A percentile compares a stretch with the other conserved stretches of the same genome.
These are phyloP conservation scores for Pseudomugil gertrudae DNA, from an alignment of 2,797 vertebrate species.

Conservation along the genomic window DNA sequence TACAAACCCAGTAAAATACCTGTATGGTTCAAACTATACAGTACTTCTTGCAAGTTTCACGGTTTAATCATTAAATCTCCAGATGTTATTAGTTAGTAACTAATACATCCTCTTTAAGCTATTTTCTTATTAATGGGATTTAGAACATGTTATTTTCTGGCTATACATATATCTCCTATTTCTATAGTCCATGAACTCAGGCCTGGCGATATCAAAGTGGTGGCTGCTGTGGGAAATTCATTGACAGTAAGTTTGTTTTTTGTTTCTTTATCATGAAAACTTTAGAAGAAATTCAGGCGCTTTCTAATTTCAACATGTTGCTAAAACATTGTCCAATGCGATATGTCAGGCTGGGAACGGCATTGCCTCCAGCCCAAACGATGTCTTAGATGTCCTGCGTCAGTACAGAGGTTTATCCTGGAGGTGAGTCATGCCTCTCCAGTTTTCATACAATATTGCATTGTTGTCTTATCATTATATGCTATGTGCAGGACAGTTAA, in stretches of 20 bases:
- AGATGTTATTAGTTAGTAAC: not conserved
- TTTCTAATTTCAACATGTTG: not conserved
- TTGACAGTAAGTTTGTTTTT: conserved; percentile 84
- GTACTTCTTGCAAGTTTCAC: not conserved
- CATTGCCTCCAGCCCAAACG: conserved; percentile 72
- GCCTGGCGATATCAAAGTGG: conserved; percentile 86
- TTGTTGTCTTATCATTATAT: not conserved
- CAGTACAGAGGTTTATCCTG: conserved; percentile 91
- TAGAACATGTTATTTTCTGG: not conserved
- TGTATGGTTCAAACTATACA: not conserved
- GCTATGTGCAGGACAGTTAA: not conserved
- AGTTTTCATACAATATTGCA: not conserved
- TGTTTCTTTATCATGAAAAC: not conserved
- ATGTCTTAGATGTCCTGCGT: conserved; percentile 78
- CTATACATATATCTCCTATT: conserved; percentile 3
- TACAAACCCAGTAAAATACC: not conserved
- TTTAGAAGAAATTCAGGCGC: not conserved
- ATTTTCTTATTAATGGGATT: not conserved
- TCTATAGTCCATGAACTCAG: conserved; percentile 86
- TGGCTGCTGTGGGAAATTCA: conserved; percentile 92
- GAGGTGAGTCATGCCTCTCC: conserved; percentile 77
- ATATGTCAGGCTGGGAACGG: conserved; percentile 88
- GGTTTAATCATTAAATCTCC: not conserved
- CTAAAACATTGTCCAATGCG: conserved; percentile 26
- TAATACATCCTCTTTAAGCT: not conserved